phyloP scores from a whole-genome alignment of 2,888 invertebrate genomes.

The Chymomyza amoena region DNA sequence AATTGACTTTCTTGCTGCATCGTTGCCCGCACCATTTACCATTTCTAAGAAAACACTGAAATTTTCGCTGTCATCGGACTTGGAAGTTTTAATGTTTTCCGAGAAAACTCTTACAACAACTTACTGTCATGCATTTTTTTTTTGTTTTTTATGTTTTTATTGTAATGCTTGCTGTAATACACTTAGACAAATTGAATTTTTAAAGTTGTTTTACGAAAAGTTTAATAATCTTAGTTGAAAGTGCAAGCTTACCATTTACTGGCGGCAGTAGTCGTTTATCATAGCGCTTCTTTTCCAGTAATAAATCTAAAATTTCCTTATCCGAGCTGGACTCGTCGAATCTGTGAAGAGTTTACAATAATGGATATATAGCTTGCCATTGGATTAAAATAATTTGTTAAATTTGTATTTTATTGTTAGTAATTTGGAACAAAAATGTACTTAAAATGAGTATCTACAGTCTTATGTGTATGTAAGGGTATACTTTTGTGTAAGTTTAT shows the following conservation, averaged over 20 bases:
- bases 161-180: slow-evolving; percentile 15
- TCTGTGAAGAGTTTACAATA: slow-evolving; percentile 79
- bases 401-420: neutral
- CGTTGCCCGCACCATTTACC: too few species aligned
- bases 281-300: slow-evolving; percentile 91
- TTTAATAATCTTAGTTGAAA: too few species aligned
- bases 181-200: slow-evolving; percentile 52
- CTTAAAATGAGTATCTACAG: slow-evolving; percentile 5
- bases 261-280: slow-evolving; percentile 95
- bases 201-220: neutral
- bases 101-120: neutral
- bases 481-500: slow-evolving; percentile 5
- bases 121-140: neutral
- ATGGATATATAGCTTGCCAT: slow-evolving; percentile 11
- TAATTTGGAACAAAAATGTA: neutral
- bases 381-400: neutral
- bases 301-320: slow-evolving; percentile 94
- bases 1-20: too few species aligned
- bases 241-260: slow-evolving; percentile 86
- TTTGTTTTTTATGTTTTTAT: neutral
- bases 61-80: too few species aligned
- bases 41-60: too few species aligned
- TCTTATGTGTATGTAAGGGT: slow-evolving; percentile 5
- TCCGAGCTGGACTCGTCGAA: slow-evolving; percentile 95
- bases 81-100: too few species aligned